Conservation (phyloP, 64 coral and sea anemone species). For the Actinia equina region DNA sequence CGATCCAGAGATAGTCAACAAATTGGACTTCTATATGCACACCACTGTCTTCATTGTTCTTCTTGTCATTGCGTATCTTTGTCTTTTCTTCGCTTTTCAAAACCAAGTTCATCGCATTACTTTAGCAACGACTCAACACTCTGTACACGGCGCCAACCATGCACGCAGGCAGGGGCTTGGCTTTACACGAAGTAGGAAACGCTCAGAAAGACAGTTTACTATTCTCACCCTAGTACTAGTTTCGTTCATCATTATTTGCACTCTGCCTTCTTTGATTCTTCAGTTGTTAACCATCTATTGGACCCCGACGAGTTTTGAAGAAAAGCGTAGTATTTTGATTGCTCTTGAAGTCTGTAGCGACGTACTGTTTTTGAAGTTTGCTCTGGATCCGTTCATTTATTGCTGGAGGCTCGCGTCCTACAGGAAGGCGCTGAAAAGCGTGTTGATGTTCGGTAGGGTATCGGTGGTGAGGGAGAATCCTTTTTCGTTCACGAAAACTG, state of each 20-base stretch:
- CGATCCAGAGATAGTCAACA: constrained; percentile 1
- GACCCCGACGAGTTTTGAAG: background rate
- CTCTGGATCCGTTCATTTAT: constrained; percentile 75
- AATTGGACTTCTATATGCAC: constrained; percentile 60
- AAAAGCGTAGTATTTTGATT: background rate
- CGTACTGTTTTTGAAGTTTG: constrained; percentile 64
- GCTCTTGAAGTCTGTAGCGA: constrained; percentile 15
- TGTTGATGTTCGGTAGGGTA: constrained; percentile 22
- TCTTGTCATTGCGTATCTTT: constrained; percentile 10
- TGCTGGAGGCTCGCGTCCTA: constrained; percentile 66
- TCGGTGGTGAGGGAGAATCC: background rate
- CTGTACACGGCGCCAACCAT: background rate
- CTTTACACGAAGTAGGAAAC: constrained; percentile 1
- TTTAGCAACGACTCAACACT: background rate
- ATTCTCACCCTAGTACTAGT: constrained; percentile 17
- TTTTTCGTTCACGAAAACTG: background rate
- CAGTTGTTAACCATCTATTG: background rate
- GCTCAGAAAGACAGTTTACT: constrained; percentile 36
- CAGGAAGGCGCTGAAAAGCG: constrained; percentile 54
- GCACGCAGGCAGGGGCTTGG: background rate
- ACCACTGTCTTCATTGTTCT: constrained; percentile 14
- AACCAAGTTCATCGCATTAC: constrained; percentile 9
- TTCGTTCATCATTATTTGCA: constrained; percentile 30
- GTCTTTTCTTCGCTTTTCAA: constrained; percentile 29
- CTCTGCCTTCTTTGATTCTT: constrained; percentile 43